phyloP scores from a whole-genome alignment of 1,140 invertebrate genomes.

The Trypoxylus dichotomus region DNA sequence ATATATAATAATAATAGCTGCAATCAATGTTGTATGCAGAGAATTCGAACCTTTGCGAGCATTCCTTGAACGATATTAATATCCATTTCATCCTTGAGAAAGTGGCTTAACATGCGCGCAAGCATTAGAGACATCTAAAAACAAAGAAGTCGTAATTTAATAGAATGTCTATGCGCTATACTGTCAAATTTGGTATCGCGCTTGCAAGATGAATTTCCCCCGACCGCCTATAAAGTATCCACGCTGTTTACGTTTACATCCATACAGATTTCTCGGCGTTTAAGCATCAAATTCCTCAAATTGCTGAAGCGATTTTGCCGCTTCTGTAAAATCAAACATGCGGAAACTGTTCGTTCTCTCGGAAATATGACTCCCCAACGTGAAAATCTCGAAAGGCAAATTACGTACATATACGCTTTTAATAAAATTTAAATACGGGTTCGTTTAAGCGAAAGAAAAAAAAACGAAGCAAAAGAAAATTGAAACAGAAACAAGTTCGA shows the following conservation, averaged over 20 bases:
- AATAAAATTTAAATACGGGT: neutral
- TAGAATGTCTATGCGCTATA: neutral
- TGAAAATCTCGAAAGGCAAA: neutral
- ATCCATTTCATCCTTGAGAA: neutral
- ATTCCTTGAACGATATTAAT: neutral
- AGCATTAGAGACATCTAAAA: neutral
- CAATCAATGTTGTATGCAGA: no score
- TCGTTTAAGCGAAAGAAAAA: no score
- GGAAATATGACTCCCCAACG: neutral
- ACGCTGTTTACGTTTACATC: neutral
- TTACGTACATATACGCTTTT: neutral
- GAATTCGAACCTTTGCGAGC: neutral
- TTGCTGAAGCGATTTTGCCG: neutral
- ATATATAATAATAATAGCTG: no score
- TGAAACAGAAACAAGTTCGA: no score
- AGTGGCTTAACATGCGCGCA: neutral
- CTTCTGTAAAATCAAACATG: neutral
- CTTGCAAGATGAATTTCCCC: neutral
- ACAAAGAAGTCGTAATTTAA: neutral
- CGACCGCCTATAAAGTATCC: neutral
- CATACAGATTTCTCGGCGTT: neutral
- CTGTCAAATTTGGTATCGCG: neutral
- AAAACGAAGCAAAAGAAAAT: no score
- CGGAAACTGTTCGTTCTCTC: neutral
- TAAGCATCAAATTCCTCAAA: neutral